phyloP scores from a whole-genome alignment of 1,140 invertebrate species.

The Bombus cullumanus region DNA sequence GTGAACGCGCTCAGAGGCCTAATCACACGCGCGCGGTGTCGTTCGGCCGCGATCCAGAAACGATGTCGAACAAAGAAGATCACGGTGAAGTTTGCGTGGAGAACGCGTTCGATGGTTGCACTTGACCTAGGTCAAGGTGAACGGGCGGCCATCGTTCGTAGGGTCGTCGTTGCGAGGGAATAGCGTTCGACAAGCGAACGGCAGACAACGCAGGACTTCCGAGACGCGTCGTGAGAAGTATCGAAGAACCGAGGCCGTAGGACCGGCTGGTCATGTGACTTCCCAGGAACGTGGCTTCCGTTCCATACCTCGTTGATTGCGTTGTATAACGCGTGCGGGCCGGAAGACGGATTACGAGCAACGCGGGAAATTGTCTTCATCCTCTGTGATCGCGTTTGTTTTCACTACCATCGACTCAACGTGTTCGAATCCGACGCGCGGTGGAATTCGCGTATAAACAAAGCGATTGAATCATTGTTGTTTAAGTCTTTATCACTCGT shows the following conservation, averaged over 20 bases:
- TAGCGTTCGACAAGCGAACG: not conserved
- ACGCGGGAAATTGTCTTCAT: conserved; percentile 31
- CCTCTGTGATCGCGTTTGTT: conserved; percentile 27
- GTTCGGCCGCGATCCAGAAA: conserved; percentile 26
- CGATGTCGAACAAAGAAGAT: conserved; percentile 5
- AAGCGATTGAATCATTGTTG: no score
- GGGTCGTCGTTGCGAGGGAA: not conserved
- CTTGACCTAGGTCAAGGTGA: conserved; percentile 59
- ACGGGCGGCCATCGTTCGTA: conserved; percentile 10
- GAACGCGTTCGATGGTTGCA: conserved; percentile 25
- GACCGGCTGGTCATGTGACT: conserved; percentile 53
- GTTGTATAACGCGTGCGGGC: conserved; percentile 1
- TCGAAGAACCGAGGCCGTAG: conserved; percentile 59
- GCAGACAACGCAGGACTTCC: conserved; percentile 26
- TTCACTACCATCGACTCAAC: not conserved
- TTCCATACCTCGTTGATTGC: conserved; percentile 40
- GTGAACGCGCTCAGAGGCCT: conserved; percentile 26
- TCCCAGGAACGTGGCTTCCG: conserved; percentile 58
- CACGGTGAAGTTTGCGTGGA: conserved; percentile 17
- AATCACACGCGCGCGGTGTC: conserved; percentile 40
- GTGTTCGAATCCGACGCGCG: no score
- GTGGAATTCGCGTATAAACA: no score
- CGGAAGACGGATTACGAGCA: conserved; percentile 4
- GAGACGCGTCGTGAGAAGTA: conserved; percentile 68
- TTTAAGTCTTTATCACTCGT: no score